phyloP scores from a whole-genome alignment of 2,113 vertebrate genomes.

The Buteo buteo region DNA sequence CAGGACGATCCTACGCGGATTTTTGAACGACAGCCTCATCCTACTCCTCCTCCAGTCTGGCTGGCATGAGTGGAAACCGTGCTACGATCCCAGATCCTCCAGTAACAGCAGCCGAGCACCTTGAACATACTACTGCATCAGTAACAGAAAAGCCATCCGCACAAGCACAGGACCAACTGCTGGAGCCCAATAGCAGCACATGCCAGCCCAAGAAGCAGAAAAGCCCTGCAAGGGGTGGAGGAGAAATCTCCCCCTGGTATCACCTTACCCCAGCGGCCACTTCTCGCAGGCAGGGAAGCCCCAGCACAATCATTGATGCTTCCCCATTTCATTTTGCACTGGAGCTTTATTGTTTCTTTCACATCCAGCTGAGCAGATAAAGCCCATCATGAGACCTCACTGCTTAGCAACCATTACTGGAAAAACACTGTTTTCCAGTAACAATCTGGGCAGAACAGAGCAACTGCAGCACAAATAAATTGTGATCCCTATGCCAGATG shows the following conservation, averaged over 20 bases:
- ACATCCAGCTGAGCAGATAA: conserved; percentile 42
- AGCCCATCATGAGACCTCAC: conserved; percentile 8
- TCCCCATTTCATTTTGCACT: neutral
- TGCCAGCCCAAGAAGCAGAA: neutral
- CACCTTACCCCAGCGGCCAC: neutral
- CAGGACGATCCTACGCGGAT: neutral
- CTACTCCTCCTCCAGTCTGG: conserved; percentile 1
- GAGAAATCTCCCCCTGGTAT: neutral
- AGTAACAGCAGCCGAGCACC: neutral
- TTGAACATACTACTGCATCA: fast-evolving
- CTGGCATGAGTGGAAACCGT: neutral
- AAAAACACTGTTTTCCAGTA: conserved; percentile 44
- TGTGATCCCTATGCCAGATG: neutral
- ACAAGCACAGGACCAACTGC: neutral
- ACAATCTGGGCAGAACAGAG: conserved; percentile 17
- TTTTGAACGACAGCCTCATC: neutral
- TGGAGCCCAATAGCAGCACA: neutral
- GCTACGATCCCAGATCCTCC: neutral
- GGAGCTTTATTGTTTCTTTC: neutral
- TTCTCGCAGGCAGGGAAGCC: neutral
- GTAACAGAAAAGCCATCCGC: neutral
- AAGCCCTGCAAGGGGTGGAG: neutral
- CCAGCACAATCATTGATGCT: neutral
- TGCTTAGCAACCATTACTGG: conserved; percentile 45
- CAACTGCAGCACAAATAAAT: neutral